These are phyloP conservation scores for Furnarius figulus DNA, from an alignment of 2,113 vertebrate genomes.

Conservation along the genomic window DNA sequence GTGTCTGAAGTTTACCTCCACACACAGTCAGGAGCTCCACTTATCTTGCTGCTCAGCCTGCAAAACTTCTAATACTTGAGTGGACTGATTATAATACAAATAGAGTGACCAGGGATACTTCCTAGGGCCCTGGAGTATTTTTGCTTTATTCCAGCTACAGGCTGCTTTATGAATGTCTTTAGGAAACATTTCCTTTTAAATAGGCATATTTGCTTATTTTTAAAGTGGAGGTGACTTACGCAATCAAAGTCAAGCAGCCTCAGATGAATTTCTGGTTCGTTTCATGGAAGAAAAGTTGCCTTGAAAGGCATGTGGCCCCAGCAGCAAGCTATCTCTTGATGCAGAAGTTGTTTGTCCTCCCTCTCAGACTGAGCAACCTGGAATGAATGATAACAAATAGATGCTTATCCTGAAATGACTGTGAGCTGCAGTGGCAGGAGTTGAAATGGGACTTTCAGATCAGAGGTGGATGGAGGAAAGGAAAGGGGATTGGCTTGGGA, in stretches of 20 bases:
- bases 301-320: neutral
- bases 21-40: neutral
- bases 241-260: neutral
- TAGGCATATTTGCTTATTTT: neutral
- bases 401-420: neutral
- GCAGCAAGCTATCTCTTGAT: neutral
- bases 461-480: neutral
- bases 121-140: neutral
- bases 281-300: neutral
- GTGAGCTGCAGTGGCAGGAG: neutral
- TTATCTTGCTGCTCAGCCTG: neutral
- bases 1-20: neutral
- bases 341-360: neutral
- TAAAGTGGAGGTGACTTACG: neutral
- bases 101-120: neutral
- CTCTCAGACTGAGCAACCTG: neutral
- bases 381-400: neutral
- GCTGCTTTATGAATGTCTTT: neutral
- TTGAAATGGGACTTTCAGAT: neutral
- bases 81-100: neutral
- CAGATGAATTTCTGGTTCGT: neutral
- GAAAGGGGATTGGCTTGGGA: neutral
- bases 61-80: neutral
- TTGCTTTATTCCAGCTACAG: neutral
- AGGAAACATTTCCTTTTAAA: constrained; percentile 1